A percentile compares a stretch with the other conserved stretches of the same genome.
phyloP scores from a whole-genome alignment of 2,888 invertebrate species.

The Deilephila elpenor region DNA sequence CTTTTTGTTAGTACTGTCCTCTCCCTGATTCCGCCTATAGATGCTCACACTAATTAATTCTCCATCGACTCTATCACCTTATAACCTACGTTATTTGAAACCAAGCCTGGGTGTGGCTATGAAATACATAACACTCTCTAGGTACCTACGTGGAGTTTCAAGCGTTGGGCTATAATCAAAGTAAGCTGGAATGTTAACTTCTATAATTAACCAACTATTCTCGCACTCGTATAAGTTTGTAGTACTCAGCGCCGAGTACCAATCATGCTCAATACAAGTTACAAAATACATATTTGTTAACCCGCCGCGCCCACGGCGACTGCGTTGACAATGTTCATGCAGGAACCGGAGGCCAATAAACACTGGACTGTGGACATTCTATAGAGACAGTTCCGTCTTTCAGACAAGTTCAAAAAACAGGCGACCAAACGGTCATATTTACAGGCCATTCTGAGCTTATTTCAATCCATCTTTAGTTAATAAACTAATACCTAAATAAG shows the following conservation, averaged over 20 bases:
- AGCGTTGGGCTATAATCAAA: background rate
- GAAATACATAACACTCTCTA: background rate
- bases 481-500: too few relatives aligned
- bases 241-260: background rate
- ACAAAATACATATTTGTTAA: background rate
- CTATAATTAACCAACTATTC: background rate
- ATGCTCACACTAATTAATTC: too few relatives aligned
- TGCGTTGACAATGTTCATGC: background rate
- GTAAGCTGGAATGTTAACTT: background rate
- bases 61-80: too few relatives aligned
- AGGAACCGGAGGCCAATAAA: background rate
- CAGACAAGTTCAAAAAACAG: too few relatives aligned
- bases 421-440: too few relatives aligned
- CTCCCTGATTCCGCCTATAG: too few relatives aligned
- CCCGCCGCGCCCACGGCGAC: background rate
- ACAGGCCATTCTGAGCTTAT: too few relatives aligned
- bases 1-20: too few relatives aligned
- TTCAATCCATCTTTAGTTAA: too few relatives aligned
- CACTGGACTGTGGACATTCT: background rate
- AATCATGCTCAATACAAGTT: constrained; percentile 6
- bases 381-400: background rate
- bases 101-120: too few relatives aligned
- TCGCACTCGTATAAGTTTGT: constrained; percentile 2
- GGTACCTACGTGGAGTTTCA: background rate
- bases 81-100: too few relatives aligned